Evolutionary conservation across 1,140 invertebrate genomes (phyloP), one percentile per base, ranked within the genome.

Genomic region (Drosophila ogumai): DNA sequence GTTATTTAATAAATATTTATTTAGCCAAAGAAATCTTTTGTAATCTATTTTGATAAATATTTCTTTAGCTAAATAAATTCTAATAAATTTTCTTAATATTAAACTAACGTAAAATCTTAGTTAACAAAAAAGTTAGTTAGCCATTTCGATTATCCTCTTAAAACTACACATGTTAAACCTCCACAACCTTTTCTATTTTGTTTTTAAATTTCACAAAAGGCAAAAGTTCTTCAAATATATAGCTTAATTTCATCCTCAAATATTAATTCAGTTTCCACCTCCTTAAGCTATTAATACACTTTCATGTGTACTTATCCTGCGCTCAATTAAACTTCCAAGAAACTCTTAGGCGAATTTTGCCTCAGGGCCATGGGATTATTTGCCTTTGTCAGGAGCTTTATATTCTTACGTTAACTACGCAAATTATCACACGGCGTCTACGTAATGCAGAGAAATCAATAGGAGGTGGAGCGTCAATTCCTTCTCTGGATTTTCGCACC

Each of bases 371-470:
- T n/a, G 13, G 32, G 17, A 46, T 46, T 47, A 57, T 63, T 54
- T 56, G 31, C 13, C 55, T 55, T 66, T 40, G 34, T 13, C 9
- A 36, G 28, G 7, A 43, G 38, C n/a, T 5, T 61, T 28, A 61
- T 69, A 19, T 31, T 28, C 46, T 59, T 9, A n/a, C 28, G 41
- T 55, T 63, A 60, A 31, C 52, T 54, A 68, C 54, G 50, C 73
- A 69, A 74, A 79, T 75, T 71, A 63, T 73, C 81, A 79, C 72
- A 72, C 46, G 65, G 71, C 81, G 81, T 84, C 79, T 84, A 64
- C 81, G 81, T 56, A 79, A 76, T 76, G 57, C 72, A 15, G 36
- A 1, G 6, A 12, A 61, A 60, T 66, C 36, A 15, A 50, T 31
- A 15, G 25, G 5, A 31, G 25, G 25, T 3, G 46, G 22, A 28